Evolutionary conservation across 2,888 invertebrate genomes (phyloP).

Genomic region (Bellardia bayeri): DNA sequence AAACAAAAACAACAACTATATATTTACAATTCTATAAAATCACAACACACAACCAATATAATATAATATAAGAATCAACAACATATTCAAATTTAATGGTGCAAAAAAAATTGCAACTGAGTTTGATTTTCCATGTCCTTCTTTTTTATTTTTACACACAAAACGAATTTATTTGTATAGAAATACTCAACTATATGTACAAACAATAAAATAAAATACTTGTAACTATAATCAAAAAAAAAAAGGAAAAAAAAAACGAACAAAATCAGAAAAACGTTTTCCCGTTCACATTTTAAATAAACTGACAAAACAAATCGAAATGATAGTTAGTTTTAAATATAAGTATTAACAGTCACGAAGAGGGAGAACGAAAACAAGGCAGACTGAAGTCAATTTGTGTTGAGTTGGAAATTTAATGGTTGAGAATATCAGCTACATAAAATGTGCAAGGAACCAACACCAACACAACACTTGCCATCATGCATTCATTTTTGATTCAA

Average conservation of each 20-base stretch:
- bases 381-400: no score
- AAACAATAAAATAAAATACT: slow-evolving; percentile 48
- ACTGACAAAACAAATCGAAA: neutral
- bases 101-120: slow-evolving; percentile 59
- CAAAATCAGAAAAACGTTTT: neutral
- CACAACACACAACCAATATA: slow-evolving; percentile 11
- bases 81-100: slow-evolving; percentile 68
- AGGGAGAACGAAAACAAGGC: no score
- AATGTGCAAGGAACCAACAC: no score
- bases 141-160: neutral
- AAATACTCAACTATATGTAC: slow-evolving; percentile 15
- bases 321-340: neutral
- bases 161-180: slow-evolving; percentile 17
- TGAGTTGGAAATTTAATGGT: no score
- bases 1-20: neutral
- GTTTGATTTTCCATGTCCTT: slow-evolving; percentile 6
- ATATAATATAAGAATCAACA: slow-evolving; percentile 45
- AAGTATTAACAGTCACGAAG: no score
- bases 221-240: slow-evolving; percentile 1
- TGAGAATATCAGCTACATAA: no score
- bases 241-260: neutral
- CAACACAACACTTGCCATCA: no score
- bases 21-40: neutral
- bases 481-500: no score
- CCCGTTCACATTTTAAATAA: neutral